Evolutionary conservation across 1,140 invertebrate species (phyloP).

Genomic region (Meloidogyne floridensis): DNA sequence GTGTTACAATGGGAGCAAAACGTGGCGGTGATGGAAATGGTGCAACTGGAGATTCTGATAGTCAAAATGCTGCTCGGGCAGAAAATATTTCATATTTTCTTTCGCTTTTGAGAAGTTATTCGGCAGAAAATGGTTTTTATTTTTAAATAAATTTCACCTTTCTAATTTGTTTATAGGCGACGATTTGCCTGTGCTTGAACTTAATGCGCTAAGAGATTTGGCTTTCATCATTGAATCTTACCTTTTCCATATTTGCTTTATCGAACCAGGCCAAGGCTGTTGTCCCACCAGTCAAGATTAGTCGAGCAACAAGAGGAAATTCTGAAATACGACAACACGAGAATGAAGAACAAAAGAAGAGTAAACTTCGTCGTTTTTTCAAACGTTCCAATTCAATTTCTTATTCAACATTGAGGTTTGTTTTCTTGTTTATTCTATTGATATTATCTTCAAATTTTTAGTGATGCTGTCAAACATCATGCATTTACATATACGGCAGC

Average conservation of each 20-base stretch:
- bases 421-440: background rate
- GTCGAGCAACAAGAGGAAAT: slow-evolving; percentile 48
- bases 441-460: slow-evolving; percentile 72
- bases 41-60: slow-evolving; percentile 56
- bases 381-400: slow-evolving; percentile 91
- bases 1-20: background rate
- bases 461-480: slow-evolving; percentile 78
- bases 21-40: background rate
- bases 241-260: slow-evolving; percentile 70
- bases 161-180: slow-evolving; percentile 31
- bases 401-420: slow-evolving; percentile 71
- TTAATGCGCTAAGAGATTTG: slow-evolving; percentile 87
- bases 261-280: slow-evolving; percentile 66
- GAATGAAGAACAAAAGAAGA: slow-evolving; percentile 23
- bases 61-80: background rate
- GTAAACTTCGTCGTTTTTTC: slow-evolving; percentile 73
- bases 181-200: slow-evolving; percentile 74
- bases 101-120: slow-evolving; percentile 90
- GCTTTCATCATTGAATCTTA: slow-evolving; percentile 80
- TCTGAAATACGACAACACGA: slow-evolving; percentile 58
- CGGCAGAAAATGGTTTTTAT: slow-evolving; percentile 80
- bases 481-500: slow-evolving; percentile 83
- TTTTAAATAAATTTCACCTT: too few relatives aligned
- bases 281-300: background rate
- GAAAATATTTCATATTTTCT: slow-evolving; percentile 95